Percentiles rank a stretch among this genome's conserved stretches.
phyloP scores from a whole-genome alignment of 1,140 invertebrate species.

The Sitodiplosis mosellana region DNA sequence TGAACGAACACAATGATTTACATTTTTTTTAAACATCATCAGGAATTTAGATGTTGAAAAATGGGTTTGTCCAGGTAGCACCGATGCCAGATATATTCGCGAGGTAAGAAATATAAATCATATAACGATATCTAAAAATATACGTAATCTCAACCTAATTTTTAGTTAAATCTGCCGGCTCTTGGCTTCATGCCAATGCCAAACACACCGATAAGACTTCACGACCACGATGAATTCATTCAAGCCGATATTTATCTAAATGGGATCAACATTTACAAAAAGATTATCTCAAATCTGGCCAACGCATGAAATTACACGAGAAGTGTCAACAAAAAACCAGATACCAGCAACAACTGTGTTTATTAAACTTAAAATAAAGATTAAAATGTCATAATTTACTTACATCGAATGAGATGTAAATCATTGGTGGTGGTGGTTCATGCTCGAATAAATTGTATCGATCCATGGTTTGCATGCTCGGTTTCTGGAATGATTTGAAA shows the following conservation, averaged over 20 bases:
- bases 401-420: too few relatives aligned
- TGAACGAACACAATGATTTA: too few relatives aligned
- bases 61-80: constrained; percentile 47
- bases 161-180: constrained; percentile 42
- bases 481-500: too few relatives aligned
- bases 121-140: too few relatives aligned
- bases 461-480: too few relatives aligned
- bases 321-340: constrained; percentile 1
- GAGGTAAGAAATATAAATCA: constrained; percentile 26
- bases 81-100: constrained; percentile 42
- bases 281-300: constrained; percentile 37
- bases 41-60: constrained; percentile 31
- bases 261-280: constrained; percentile 51
- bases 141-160: too few relatives aligned
- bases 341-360: too few relatives aligned
- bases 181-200: constrained; percentile 69
- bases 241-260: constrained; percentile 44
- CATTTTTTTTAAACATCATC: too few relatives aligned
- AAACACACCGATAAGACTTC: constrained; percentile 47
- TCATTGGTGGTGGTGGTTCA: too few relatives aligned
- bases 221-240: constrained; percentile 65
- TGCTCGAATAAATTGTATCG: too few relatives aligned
- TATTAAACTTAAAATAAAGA: too few relatives aligned
- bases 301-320: constrained; percentile 19
- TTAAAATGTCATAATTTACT: too few relatives aligned